A percentile compares a stretch with the other conserved stretches of the same genome.
phyloP scores from a whole-genome alignment of 2,888 invertebrate species.

The Antitype chi region DNA sequence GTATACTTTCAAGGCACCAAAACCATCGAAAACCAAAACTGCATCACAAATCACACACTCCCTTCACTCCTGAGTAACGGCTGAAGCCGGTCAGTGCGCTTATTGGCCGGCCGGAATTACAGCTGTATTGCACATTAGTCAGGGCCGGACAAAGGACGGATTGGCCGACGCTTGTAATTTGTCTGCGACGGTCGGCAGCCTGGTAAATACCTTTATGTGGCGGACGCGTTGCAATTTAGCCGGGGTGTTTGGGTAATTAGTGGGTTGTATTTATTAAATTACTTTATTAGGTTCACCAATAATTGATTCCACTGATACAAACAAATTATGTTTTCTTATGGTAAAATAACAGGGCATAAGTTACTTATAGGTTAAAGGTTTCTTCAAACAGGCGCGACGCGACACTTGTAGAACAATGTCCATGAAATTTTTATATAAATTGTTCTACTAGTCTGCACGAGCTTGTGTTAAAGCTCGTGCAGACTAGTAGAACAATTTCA shows the following conservation, averaged over 20 bases:
- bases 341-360: too few species aligned
- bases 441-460: too few species aligned
- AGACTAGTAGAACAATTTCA: too few species aligned
- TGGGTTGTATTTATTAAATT: background rate
- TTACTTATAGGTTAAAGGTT: too few species aligned
- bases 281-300: too few species aligned
- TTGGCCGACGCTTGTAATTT: constrained; percentile 67
- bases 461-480: too few species aligned
- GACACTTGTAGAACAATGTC: too few species aligned
- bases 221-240: constrained; percentile 24
- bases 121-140: constrained; percentile 65
- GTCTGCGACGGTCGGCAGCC: constrained; percentile 51
- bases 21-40: constrained; percentile 27
- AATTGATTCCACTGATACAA: too few species aligned
- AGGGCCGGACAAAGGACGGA: constrained; percentile 65
- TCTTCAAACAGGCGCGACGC: too few species aligned
- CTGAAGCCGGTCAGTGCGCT: constrained; percentile 56
- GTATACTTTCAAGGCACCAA: constrained; percentile 1
- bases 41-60: constrained; percentile 57
- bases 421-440: too few species aligned
- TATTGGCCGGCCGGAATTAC: constrained; percentile 64
- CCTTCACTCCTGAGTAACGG: constrained; percentile 53
- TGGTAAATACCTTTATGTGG: constrained; percentile 43
- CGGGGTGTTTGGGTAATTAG: constrained; percentile 25
- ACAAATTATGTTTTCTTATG: too few species aligned